Conservation (phyloP, 2,797 vertebrate species). For the Rhynchotus rufescens region DNA sequence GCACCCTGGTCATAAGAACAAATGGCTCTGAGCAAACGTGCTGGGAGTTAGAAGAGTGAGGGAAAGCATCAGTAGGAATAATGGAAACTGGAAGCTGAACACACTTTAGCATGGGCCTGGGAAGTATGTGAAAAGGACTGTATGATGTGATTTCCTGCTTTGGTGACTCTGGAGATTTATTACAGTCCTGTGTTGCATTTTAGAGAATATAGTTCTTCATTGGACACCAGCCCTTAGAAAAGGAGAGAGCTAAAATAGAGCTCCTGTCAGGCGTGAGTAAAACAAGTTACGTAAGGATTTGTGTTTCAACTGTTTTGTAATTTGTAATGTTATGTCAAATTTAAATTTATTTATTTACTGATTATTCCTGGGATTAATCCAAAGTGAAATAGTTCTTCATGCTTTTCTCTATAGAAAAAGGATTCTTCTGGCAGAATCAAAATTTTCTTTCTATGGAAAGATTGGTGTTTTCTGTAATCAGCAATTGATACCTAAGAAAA, state of each 20-base stretch:
- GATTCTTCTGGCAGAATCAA: neutral
- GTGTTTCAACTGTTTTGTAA: neutral
- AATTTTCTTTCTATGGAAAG: neutral
- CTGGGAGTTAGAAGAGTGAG: neutral
- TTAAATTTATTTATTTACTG: neutral
- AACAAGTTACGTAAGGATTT: neutral
- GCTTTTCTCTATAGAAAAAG: neutral
- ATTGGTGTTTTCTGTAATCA: neutral
- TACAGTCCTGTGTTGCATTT: neutral
- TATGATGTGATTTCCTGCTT: neutral
- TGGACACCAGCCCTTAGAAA: neutral
- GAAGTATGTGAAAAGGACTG: constrained; percentile 30
- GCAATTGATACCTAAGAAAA: neutral
- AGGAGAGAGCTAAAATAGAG: neutral
- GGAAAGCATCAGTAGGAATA: neutral
- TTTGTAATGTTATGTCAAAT: neutral
- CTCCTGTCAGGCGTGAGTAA: neutral
- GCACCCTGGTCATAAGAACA: neutral
- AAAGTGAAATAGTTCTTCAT: neutral
- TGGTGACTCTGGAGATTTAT: neutral
- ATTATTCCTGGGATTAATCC: neutral
- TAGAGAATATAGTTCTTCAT: neutral
- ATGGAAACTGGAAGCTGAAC: constrained; percentile 47
- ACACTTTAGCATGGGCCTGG: neutral
- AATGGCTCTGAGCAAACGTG: neutral